phyloP scores from a whole-genome alignment of 2,797 vertebrate genomes.

The Salarias fasciatus region DNA sequence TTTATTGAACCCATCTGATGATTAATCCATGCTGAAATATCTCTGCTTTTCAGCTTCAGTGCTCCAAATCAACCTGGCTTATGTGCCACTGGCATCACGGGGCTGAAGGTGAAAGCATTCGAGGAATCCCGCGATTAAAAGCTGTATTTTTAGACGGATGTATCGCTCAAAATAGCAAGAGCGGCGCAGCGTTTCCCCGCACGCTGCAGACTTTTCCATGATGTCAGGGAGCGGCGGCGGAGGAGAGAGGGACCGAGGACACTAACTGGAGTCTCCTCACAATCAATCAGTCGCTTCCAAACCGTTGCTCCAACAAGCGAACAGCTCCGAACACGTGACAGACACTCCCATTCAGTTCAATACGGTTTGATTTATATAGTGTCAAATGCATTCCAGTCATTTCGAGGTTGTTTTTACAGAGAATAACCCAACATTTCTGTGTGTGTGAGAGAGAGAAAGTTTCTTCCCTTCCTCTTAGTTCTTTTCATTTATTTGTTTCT shows the following conservation, averaged over 20 bases:
- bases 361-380: too few species aligned
- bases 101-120: conserved; percentile 89
- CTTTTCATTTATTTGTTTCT: too few species aligned
- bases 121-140: conserved; percentile 90
- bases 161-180: conserved; percentile 81
- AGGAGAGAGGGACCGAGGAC: conserved; percentile 71
- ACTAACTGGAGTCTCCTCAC: conserved; percentile 57
- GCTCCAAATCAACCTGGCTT: conserved; percentile 80
- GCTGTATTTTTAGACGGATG: conserved; percentile 94
- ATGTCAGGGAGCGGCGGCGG: conserved; percentile 77
- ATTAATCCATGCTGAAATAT: conserved; percentile 81
- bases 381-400: too few species aligned
- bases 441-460: too few species aligned
- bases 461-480: too few species aligned
- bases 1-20: conserved; percentile 85
- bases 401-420: too few species aligned
- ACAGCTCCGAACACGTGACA: too few species aligned
- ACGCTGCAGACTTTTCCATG: conserved; percentile 83
- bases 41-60: conserved; percentile 80
- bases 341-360: too few species aligned
- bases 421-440: too few species aligned
- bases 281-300: too few species aligned
- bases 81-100: conserved; percentile 91
- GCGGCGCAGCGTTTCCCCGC: conserved; percentile 71
- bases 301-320: too few species aligned